phyloP scores from a whole-genome alignment of 2,888 invertebrate species.

The Tenthredo distinguenda region DNA sequence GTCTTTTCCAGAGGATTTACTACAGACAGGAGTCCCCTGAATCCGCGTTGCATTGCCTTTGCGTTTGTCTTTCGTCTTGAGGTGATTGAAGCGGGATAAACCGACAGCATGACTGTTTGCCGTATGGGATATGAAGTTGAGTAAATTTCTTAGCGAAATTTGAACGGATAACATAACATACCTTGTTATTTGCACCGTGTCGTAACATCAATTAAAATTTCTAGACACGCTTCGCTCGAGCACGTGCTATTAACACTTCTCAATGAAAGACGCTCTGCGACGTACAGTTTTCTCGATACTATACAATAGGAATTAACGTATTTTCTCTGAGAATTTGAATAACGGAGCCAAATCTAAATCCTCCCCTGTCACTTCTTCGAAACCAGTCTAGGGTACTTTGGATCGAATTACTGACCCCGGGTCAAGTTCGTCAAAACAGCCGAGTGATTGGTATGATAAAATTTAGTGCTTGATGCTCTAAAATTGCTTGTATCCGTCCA shows the following conservation, averaged over 20 bases:
- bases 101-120: too few species aligned
- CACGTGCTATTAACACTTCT: conserved; percentile 35
- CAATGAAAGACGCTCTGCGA: conserved; percentile 20
- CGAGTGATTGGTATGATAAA: neutral
- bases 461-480: conserved; percentile 23
- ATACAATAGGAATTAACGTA: too few species aligned
- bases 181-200: neutral
- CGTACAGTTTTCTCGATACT: neutral
- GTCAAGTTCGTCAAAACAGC: neutral
- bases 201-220: conserved; percentile 49
- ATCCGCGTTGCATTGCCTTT: neutral
- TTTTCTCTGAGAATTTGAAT: neutral
- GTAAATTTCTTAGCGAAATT: neutral
- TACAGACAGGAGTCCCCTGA: neutral
- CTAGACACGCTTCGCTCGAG: conserved; percentile 37
- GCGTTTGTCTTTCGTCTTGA: neutral
- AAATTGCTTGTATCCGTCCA: conserved; percentile 56
- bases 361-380: neutral
- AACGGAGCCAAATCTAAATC: neutral
- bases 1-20: conserved; percentile 22
- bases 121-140: neutral
- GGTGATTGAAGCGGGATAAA: neutral
- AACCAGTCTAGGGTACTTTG: neutral
- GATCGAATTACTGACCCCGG: conserved; percentile 33
- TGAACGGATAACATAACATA: neutral